Base-by-base conservation (phyloP, 2,113 vertebrate species). In the Chitala chitala region DNA sequence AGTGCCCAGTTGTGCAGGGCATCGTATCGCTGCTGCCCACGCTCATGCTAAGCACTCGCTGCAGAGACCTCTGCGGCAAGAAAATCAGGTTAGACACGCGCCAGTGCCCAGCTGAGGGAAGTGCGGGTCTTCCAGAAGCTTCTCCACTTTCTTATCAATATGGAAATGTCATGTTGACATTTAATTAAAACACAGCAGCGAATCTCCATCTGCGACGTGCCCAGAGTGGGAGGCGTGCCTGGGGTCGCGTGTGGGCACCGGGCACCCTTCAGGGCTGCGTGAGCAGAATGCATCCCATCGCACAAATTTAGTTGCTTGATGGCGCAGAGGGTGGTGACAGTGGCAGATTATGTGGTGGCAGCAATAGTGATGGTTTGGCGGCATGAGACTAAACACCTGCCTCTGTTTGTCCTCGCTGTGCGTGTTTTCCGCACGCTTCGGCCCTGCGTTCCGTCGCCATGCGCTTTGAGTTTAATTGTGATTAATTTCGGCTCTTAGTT, bases 101-200 rank as follows among this genome's bases (percentile, higher is more conserved):
- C 17, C 24, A 42, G 20, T 69, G 29, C 13, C 15, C 53, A 24
- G 40, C 56, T 42, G 38, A 29, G 9, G 24, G 44, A 15, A 22
- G 2, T 15, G n/a, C 15, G 4, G 3, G 46, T 50, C 26, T 61
- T 44, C 17, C 17, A 22, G 6, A 33, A 54, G 29, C 71, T 40
- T n/a, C 42, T 36, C 3, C 8, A 7, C 42, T 1, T 48, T 24
- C 22, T 17, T 31, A 61, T 69, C 65, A 61, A 22, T n/a, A 26
- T 66, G 55, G 44, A 76, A 76, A 70, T 70, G 54, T 59, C 44
- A 63, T 29, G 68, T 50, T 70, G 61, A 61, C 68, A 61, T 76
- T 76, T 71, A 63, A 31, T 73, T 63, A 70, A 69, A 51, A 33
- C 38, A 26, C 36, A 36, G 40, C 15, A 66, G 53, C 9, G n/a